Base-by-base conservation (phyloP, 2,113 vertebrate species). In the Drymodes brunneopygia region DNA sequence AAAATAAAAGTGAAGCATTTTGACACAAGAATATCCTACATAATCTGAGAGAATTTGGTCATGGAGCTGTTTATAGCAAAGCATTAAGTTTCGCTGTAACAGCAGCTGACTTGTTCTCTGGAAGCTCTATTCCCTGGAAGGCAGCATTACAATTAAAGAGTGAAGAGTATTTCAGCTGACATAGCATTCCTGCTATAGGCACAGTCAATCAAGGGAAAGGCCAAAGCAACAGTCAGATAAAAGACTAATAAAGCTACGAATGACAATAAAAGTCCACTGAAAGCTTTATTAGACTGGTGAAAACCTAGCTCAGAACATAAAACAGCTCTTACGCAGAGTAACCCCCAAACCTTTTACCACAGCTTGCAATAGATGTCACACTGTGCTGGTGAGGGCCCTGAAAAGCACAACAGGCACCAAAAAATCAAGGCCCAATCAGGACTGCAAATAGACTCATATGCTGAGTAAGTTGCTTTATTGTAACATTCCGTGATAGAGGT, bases 181-280 rank as follows among this genome's bases (percentile, higher is more conserved):
- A 77, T 66, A 82, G 93, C 92, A 92, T 86, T 97, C 72, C 64
- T 90, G 87, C 80, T 94, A 92, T 40, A 88, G 90, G 85, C 90
- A 78, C 90, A 96, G 92, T 95, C 90, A 94, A 92, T 96, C 95
- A 96, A 93, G 50, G 40, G 69, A 97, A 95, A 96, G 90, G 82
- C 94, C 95, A 97, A 96, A 96, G 82, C 86, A 94, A 90, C 82
- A 95, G 93, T 90, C 88, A 96, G 92, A 97, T 96, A 88, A 95
- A 95, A 93, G 88, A 86, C 93, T 95, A 96, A 96, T 96, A 96
- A 96, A 96, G 90, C 93, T 66, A 92, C 14, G 15, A 92, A 88
- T 92, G 92, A 96, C 91, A 96, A 90, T 95, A 96, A 94, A 96
- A 94, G 93, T 92, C 94, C 75, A 90, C 90, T 78, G 88, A 96